Evolutionary conservation across 2,888 invertebrate species (phyloP).

Genomic region (Alitta virens): DNA sequence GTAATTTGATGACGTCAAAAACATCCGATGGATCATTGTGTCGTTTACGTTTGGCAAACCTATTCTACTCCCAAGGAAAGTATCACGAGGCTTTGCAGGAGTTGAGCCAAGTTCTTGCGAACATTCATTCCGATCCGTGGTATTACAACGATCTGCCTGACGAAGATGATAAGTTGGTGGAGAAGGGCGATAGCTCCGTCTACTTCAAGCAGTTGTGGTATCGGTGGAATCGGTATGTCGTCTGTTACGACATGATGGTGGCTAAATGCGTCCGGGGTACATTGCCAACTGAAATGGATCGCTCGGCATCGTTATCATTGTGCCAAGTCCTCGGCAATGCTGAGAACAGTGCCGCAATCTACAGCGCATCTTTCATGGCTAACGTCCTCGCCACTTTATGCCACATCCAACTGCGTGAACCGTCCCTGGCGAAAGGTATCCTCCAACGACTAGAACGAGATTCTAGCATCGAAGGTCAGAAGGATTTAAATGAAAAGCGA

Average conservation of each 20-base stretch:
- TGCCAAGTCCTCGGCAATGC: not conserved
- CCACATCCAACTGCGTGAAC: not conserved
- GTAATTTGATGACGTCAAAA: too few relatives aligned
- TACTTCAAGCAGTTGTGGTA: not conserved
- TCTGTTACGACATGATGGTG: not conserved
- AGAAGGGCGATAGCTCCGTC: not conserved
- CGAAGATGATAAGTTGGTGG: not conserved
- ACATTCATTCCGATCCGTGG: not conserved
- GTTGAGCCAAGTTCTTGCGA: not conserved
- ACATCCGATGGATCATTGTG: not conserved
- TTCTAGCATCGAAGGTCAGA: not conserved
- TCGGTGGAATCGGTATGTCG: not conserved
- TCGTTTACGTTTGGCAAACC: not conserved
- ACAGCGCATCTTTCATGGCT: not conserved
- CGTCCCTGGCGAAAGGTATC: not conserved
- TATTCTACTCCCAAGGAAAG: not conserved
- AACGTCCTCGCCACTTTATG: not conserved
- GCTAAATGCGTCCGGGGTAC: not conserved
- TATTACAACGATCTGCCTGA: not conserved
- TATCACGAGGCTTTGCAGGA: not conserved
- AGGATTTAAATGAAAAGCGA: not conserved
- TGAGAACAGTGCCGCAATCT: not conserved
- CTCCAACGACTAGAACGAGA: not conserved
- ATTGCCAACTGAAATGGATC: not conserved
- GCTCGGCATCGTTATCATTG: not conserved